Evolutionary conservation across 2,888 invertebrate species (phyloP), one percentile per base, ranked within the genome.

Genomic region (Orthonychiurus folsomi): DNA sequence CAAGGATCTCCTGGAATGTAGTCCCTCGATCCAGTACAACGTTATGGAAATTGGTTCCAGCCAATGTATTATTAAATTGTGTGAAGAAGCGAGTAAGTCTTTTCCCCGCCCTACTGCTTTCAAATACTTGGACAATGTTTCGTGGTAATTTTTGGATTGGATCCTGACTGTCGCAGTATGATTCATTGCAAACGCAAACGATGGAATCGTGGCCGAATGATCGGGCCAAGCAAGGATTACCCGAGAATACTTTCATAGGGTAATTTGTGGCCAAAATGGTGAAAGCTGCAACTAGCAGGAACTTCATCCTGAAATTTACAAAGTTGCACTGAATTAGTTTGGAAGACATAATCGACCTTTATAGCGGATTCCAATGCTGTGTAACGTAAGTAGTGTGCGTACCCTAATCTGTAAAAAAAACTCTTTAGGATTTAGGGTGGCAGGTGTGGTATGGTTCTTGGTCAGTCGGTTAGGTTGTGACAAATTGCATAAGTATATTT

Each of bases 121-220:
- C 69, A 26, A 47, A 66, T n/a, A 69, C 54, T 20, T 66, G 63
- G 25, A 67, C 62, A 2, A 64, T 3, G 1, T 63, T 66, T 3
- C 61, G 26, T 15, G 37, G 28, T 0, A 59, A 52, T 0, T 12
- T 37, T 1, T 76, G 73, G 15, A 83, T 78, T 56, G 81, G 77
- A 1, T 83, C 81, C 53, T 85, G 77, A 5, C 81, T 83, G 75
- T 89, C 88, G 73, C 89, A 89, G 74, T 86, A 84, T 0, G 80
- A 81, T 0, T 82, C 78, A 72, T 86, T 83, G 73, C 89, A 89
- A 2, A 88, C 86, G 74, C 89, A 89, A 0, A 87, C 85, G 20
- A 75, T 66, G 48, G 65, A 65, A 20, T 69, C 65, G 28, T 66
- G 65, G n/a, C 64, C 59, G 27, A 69, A 67, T 28, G 48, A 25